phyloP scores from a whole-genome alignment of 1,140 invertebrate genomes.

The Vanessa tameamea region DNA sequence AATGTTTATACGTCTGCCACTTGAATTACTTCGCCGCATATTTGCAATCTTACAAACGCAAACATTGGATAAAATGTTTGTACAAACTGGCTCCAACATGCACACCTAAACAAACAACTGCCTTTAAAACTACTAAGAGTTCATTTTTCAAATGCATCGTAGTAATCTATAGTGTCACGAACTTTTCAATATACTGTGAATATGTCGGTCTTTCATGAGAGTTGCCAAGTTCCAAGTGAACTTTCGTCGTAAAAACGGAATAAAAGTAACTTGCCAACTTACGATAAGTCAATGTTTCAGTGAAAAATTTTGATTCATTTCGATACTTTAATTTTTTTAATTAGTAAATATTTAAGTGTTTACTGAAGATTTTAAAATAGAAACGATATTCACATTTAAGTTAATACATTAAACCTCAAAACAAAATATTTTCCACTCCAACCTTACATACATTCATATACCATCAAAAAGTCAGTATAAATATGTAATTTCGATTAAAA shows the following conservation, averaged over 20 bases:
- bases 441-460: too few relatives aligned
- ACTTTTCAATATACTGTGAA: constrained; percentile 21
- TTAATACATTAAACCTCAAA: too few relatives aligned
- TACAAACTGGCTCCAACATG: background rate
- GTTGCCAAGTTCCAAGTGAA: constrained; percentile 24
- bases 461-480: too few relatives aligned
- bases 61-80: background rate
- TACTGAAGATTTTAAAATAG: background rate
- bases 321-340: constrained; percentile 10
- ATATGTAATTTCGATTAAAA: too few relatives aligned
- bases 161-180: constrained; percentile 19
- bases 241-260: constrained; percentile 25
- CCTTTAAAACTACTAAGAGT: constrained; percentile 12
- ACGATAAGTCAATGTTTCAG: constrained; percentile 19
- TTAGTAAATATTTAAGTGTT: background rate
- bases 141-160: constrained; percentile 5
- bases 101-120: constrained; percentile 3
- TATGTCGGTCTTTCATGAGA: constrained; percentile 13
- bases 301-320: constrained; percentile 23
- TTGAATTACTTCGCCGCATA: background rate
- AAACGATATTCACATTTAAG: too few relatives aligned
- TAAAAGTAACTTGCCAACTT: constrained; percentile 29
- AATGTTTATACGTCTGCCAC: background rate
- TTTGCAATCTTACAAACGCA: background rate
- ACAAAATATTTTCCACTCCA: too few relatives aligned